phyloP scores from a whole-genome alignment of 1,140 invertebrate genomes.

The Drosophila bifasciata region DNA sequence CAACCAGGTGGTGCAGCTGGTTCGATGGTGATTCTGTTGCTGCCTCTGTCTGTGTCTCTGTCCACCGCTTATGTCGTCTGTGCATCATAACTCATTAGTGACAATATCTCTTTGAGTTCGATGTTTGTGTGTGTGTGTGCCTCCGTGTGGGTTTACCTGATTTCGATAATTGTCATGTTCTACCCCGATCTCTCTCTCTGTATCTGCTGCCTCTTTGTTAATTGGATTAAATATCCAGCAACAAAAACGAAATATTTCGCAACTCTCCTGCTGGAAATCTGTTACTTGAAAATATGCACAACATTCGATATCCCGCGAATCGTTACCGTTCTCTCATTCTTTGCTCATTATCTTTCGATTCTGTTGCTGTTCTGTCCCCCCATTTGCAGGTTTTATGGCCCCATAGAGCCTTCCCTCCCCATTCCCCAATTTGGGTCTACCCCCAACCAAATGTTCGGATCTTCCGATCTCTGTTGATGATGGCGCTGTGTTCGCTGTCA shows the following conservation, averaged over 20 bases:
- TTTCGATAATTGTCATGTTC: constrained; percentile 76
- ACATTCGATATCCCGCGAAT: constrained; percentile 60
- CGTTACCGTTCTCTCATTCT: constrained; percentile 45
- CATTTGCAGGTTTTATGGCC: constrained; percentile 49
- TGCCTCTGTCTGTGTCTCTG: constrained; percentile 24
- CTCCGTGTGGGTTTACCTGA: constrained; percentile 76
- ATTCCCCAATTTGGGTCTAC: constrained; percentile 4
- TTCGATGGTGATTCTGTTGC: constrained; percentile 35
- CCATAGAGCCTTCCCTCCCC: neutral
- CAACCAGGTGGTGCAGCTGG: constrained; percentile 50
- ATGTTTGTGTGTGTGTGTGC: constrained; percentile 6
- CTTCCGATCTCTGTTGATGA: constrained; percentile 37
- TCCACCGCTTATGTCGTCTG: constrained; percentile 64
- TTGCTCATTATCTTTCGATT: constrained; percentile 61
- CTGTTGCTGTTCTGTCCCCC: constrained; percentile 32
- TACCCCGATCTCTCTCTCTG: neutral
- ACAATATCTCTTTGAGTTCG: constrained; percentile 62
- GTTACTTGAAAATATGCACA: constrained; percentile 70
- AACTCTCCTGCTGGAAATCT: constrained; percentile 62
- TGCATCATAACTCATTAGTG: constrained; percentile 82
- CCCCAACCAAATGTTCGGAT: too few relatives aligned
- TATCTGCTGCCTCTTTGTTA: constrained; percentile 44
- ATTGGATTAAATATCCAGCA: constrained; percentile 79
- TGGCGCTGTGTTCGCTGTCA: constrained; percentile 81
- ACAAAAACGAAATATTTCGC: constrained; percentile 55